Percentiles rank a stretch among this genome's conserved stretches.
These are phyloP conservation scores for Danaus plexippus DNA, from an alignment of 1,140 invertebrate genomes.

Conservation along the genomic window DNA sequence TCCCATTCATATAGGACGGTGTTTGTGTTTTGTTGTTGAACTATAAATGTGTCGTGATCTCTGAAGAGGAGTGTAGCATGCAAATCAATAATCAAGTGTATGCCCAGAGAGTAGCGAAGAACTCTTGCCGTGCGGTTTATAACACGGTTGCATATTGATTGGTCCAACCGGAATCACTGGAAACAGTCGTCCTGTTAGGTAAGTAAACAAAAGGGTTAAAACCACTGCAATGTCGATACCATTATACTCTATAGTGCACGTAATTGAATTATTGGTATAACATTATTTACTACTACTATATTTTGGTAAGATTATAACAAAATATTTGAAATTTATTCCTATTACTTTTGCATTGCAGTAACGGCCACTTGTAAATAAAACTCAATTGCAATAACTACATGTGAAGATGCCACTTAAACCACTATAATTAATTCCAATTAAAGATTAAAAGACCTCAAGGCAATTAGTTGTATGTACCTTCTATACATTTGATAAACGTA, in stretches of 20 bases:
- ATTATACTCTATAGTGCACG: too few species aligned
- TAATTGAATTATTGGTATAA: too few species aligned
- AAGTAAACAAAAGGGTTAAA: slow-evolving; percentile 30
- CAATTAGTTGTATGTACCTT: too few species aligned
- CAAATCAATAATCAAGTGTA: slow-evolving; percentile 64
- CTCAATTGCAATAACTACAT: too few species aligned
- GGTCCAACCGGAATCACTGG: slow-evolving; percentile 42
- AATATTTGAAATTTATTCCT: not conserved
- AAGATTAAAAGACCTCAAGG: too few species aligned
- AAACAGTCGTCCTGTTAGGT: slow-evolving; percentile 44
- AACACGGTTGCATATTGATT: slow-evolving; percentile 65
- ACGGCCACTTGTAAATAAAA: too few species aligned
- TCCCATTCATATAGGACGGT: slow-evolving; percentile 48
- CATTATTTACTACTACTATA: too few species aligned
- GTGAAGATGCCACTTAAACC: too few species aligned
- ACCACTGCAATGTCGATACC: not conserved
- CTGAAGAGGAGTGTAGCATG: slow-evolving; percentile 53
- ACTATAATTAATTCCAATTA: too few species aligned
- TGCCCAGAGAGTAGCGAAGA: slow-evolving; percentile 45
- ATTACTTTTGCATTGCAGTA: too few species aligned
- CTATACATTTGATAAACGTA: too few species aligned
- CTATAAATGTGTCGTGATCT: slow-evolving; percentile 55
- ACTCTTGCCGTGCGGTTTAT: slow-evolving; percentile 56
- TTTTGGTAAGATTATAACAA: not conserved
- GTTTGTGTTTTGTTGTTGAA: slow-evolving; percentile 55